Conservation (phyloP, 2,113 vertebrate genomes). For the Hepsetus odoe region DNA sequence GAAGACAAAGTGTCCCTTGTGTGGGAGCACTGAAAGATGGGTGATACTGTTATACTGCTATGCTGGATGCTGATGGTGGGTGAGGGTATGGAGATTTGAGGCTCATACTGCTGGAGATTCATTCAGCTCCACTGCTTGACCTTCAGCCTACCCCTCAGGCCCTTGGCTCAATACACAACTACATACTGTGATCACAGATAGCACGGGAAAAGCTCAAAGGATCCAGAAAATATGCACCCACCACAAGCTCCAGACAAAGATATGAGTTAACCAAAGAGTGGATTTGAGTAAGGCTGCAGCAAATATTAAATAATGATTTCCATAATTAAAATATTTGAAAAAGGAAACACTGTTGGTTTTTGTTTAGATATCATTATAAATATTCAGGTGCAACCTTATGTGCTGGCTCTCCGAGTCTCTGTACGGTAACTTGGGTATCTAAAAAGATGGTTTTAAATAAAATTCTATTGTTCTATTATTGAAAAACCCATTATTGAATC, state of each 20-base stretch:
- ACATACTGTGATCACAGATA: conserved; percentile 58
- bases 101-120: conserved; percentile 34
- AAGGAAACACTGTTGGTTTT: too few species aligned
- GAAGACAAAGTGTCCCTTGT: conserved; percentile 73
- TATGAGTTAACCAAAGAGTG: conserved; percentile 3
- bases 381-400: too few species aligned
- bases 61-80: conserved; percentile 61
- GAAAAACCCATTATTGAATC: too few species aligned
- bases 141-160: conserved; percentile 68
- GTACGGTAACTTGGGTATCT: too few species aligned
- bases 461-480: too few species aligned
- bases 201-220: conserved; percentile 5
- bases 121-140: conserved; percentile 67
- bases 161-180: conserved; percentile 67
- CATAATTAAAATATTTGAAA: too few species aligned
- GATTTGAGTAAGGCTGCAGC: too few species aligned
- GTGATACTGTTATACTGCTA: conserved; percentile 61
- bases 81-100: conserved; percentile 8
- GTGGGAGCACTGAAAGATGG: conserved; percentile 71
- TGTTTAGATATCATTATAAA: too few species aligned
- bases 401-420: too few species aligned
- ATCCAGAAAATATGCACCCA: neutral
- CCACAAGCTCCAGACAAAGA: neutral
- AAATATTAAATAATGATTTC: too few species aligned
- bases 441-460: too few species aligned